These are phyloP conservation scores for Zonotrichia albicollis DNA, from an alignment of 2,797 vertebrate species.

Conservation along the genomic window DNA sequence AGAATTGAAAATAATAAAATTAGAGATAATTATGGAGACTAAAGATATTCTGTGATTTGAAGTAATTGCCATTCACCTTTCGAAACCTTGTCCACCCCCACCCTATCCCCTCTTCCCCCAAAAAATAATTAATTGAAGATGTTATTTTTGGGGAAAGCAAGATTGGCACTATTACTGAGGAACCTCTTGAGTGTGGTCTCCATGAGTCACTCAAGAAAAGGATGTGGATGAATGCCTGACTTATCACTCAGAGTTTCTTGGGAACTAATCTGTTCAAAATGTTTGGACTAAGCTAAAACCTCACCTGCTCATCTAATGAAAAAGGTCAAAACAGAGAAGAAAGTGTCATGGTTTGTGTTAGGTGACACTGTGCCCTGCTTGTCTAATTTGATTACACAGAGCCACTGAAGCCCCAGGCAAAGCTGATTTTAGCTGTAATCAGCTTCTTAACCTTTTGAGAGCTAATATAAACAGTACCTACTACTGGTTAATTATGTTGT, in stretches of 20 bases:
- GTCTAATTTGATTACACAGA: slow-evolving; percentile 84
- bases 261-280: slow-evolving; percentile 66
- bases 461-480: slow-evolving; percentile 81
- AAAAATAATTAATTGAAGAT: neutral
- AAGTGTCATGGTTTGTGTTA: slow-evolving; percentile 80
- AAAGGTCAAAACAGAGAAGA: slow-evolving; percentile 73
- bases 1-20: neutral
- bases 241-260: slow-evolving; percentile 47
- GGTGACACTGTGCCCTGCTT: slow-evolving; percentile 81
- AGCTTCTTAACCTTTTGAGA: slow-evolving; percentile 85
- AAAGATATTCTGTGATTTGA: neutral
- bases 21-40: neutral
- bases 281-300: slow-evolving; percentile 68
- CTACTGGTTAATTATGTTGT: slow-evolving; percentile 77
- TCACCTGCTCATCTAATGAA: slow-evolving; percentile 65
- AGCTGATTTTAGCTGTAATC: slow-evolving; percentile 85
- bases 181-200: neutral
- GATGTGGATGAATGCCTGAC: neutral
- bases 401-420: slow-evolving; percentile 76
- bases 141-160: neutral
- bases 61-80: neutral
- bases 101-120: accelerated
- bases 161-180: neutral
- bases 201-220: neutral
- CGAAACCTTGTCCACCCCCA: neutral